Conservation (phyloP, 1,140 invertebrate species). For the Drosophila ironensis region DNA sequence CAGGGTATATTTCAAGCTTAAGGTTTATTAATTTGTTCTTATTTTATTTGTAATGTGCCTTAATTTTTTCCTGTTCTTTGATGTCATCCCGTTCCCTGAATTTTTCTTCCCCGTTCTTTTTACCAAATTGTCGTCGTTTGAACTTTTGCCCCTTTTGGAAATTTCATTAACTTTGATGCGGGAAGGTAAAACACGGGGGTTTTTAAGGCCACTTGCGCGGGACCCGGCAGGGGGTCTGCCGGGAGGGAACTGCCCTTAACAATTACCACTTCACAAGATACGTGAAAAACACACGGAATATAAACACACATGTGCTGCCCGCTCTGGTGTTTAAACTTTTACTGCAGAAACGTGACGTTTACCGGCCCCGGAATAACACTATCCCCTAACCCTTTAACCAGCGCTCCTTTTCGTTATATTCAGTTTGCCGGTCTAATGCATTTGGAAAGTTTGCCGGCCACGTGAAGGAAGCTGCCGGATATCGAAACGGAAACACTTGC, state of each 20-base stretch:
- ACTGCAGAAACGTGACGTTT: constrained; percentile 67
- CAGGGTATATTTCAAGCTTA: no score
- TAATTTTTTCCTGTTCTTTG: not conserved
- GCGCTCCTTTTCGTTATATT: no score
- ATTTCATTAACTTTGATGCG: constrained; percentile 74
- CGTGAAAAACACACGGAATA: constrained; percentile 1
- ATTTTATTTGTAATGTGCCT: not conserved
- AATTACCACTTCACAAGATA: constrained; percentile 39
- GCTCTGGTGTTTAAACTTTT: constrained; percentile 38
- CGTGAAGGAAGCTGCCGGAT: constrained; percentile 62
- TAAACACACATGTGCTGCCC: not conserved
- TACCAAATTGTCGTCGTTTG: constrained; percentile 40
- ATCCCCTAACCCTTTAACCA: no score
- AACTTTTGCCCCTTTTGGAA: constrained; percentile 43
- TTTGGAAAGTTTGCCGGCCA: constrained; percentile 64
- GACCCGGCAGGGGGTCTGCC: not conserved
- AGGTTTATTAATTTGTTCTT: not conserved
- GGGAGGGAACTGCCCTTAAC: constrained; percentile 28
- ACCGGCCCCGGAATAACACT: constrained; percentile 1
- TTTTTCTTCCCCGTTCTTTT: not conserved
- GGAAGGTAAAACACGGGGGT: constrained; percentile 18
- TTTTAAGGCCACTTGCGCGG: not conserved
- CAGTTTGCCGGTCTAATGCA: constrained; percentile 45
- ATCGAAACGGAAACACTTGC: constrained; percentile 80
- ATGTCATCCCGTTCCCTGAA: not conserved